Evolutionary conservation across 2,797 vertebrate species (phyloP).

Genomic region (Esox masquinongy): DNA sequence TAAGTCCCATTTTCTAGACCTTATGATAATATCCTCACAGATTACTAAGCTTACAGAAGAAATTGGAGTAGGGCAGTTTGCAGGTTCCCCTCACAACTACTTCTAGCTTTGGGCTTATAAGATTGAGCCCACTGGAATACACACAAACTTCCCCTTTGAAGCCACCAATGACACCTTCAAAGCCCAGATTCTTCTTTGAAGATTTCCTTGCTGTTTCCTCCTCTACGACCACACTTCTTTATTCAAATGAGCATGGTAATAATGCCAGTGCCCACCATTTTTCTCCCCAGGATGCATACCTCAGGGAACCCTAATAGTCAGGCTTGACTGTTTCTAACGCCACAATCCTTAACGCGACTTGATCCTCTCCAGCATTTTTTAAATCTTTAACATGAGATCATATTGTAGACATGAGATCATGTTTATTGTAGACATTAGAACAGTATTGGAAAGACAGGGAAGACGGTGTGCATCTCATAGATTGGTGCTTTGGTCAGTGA

Average conservation of each 20-base stretch:
- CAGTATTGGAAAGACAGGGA: no score
- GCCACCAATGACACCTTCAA: constrained; percentile 74
- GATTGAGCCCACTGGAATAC: constrained; percentile 54
- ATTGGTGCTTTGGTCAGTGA: no score
- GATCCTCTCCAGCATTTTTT: not conserved
- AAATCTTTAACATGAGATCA: no score
- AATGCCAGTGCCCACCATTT: constrained; percentile 46
- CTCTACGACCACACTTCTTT: constrained; percentile 52
- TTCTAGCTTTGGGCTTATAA: constrained; percentile 53
- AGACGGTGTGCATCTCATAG: no score
- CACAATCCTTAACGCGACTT: constrained; percentile 6
- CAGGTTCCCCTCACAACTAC: constrained; percentile 20
- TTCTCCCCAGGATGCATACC: constrained; percentile 4
- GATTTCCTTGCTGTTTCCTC: constrained; percentile 57
- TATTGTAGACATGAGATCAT: no score
- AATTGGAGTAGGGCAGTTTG: constrained; percentile 41
- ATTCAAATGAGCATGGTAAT: constrained; percentile 60
- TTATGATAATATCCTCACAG: constrained; percentile 22
- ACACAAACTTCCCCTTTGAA: constrained; percentile 70
- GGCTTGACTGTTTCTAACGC: constrained; percentile 12
- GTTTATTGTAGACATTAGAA: no score
- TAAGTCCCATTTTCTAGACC: constrained; percentile 23
- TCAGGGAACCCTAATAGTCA: constrained; percentile 8
- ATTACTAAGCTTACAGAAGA: constrained; percentile 10
- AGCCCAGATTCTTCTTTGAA: constrained; percentile 71